A percentile compares a stretch with the other conserved stretches of the same genome.
Evolutionary conservation across 2,113 vertebrate genomes (phyloP).

Genomic region (Urocolius indicus): DNA sequence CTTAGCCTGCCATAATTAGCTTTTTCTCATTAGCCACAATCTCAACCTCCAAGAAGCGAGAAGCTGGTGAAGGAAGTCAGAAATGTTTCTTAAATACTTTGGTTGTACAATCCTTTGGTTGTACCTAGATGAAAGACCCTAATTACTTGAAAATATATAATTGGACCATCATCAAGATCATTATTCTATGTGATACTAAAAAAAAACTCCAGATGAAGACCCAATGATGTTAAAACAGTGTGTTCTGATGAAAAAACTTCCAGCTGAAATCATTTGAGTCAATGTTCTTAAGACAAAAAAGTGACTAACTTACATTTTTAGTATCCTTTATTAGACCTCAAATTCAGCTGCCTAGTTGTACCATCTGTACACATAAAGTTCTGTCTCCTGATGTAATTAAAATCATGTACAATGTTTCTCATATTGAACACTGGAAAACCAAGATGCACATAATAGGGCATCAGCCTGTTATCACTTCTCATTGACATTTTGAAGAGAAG

Average conservation of each 20-base stretch:
- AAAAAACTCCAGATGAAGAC: not conserved
- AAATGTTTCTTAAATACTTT: conserved; percentile 17
- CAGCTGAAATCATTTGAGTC: not conserved
- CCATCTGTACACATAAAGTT: not conserved
- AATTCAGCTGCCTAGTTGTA: not conserved
- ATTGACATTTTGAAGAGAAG: not conserved
- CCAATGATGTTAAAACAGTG: not conserved
- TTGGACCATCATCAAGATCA: conserved; percentile 7
- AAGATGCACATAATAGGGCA: rapidly evolving
- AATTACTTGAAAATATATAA: conserved; percentile 5
- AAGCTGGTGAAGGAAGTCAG: not conserved
- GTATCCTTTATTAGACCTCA: not conserved
- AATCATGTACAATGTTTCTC: not conserved
- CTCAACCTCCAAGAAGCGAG: not conserved
- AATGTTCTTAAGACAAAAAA: not conserved
- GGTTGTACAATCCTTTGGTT: not conserved
- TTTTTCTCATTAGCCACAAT: conserved; percentile 11
- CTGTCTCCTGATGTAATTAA: not conserved
- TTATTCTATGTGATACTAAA: not conserved
- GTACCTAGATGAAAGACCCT: conserved; percentile 23
- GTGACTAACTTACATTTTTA: not conserved
- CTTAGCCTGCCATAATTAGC: conserved; percentile 42
- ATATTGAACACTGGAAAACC: not conserved
- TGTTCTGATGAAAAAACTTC: not conserved
- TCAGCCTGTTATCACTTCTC: not conserved